Base-by-base conservation (phyloP, 2,113 vertebrate species). In the Atrichornis clamosus region DNA sequence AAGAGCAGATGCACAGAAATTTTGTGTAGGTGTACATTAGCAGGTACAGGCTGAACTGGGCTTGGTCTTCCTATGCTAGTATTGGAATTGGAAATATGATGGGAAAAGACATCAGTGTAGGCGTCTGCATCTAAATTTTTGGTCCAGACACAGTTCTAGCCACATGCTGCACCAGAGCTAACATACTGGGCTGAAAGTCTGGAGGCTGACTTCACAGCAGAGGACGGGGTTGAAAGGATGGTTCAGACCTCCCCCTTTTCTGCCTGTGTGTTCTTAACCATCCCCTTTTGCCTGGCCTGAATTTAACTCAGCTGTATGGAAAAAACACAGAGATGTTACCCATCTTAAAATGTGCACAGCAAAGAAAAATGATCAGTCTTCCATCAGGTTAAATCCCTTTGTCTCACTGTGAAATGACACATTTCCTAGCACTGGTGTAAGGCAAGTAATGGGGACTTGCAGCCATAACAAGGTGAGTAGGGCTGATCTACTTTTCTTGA, bases 1-100 rank as follows among this genome's bases (percentile, higher is more conserved):
- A 97, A 96, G 60, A 96, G 35, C 96, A 96, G 94, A 96, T 87
- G 92, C 89, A 90, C 93, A 92, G 88, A 94, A 86, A 80, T 44
- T 78, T 1, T 78, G 90, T 90, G 95, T 93, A 95, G 92, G 95
- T 97, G 95, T 96, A 93, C 86, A 81, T 95, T 95, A 95, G 26
- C 95, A 97, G 95, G 95, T 96, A 97, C 91, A 97, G 86, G 56
- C 89, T 52, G 86, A 95, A 87, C 93, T 37, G 64, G 89, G 52
- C 83, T 93, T 5, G 1, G 42, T 86, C 56, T 95, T 95, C 80
- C 89, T 6, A 2, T 92, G 76, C 33, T 87, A 47, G 62, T 72
- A 59, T 27, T 92, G 80, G 80, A 97, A 78, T 44, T 89, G 93
- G 85, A 93, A 90, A 80, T 37, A 77, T 49, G 68, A 50, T 53